These are phyloP conservation scores for Dissostichus mawsoni DNA, from an alignment of 2,113 vertebrate genomes.

Conservation along the genomic window DNA sequence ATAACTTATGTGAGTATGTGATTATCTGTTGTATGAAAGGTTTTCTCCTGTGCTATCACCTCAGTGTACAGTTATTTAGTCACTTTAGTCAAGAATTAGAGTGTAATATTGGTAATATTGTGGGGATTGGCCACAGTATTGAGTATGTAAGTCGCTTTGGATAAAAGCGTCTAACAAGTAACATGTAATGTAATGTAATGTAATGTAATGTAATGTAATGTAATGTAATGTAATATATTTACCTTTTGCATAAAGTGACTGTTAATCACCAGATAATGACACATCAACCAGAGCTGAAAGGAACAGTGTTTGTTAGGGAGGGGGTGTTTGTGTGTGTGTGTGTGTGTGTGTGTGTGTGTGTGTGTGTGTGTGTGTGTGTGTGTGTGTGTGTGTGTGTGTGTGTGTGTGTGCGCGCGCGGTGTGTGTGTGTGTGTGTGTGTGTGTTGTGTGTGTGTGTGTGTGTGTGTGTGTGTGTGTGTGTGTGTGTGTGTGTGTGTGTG, in stretches of 20 bases:
- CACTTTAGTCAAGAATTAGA: no score
- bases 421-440: neutral
- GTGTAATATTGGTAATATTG: no score
- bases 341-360: neutral
- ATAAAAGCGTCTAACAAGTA: no score
- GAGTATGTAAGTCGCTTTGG: neutral
- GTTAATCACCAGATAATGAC: conserved; percentile 33
- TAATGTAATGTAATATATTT: neutral
- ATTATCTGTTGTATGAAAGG: neutral
- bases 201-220: no score
- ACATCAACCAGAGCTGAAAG: conserved; percentile 16
- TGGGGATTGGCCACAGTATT: neutral
- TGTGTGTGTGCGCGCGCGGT: no score
- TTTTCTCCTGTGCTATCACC: no score
- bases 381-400: no score
- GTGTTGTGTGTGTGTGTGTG: conserved; percentile 16
- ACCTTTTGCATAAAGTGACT: neutral
- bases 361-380: no score
- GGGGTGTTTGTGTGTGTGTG: conserved; percentile 29
- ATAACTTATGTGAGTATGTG: neutral
- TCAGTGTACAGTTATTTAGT: neutral
- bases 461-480: no score
- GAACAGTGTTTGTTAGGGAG: neutral
- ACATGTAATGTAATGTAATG: no score
- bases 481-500: no score